Percentiles rank a stretch among this genome's conserved stretches.
phyloP scores from a whole-genome alignment of 2,888 invertebrate species.

The Acanthosepion lycidas region DNA sequence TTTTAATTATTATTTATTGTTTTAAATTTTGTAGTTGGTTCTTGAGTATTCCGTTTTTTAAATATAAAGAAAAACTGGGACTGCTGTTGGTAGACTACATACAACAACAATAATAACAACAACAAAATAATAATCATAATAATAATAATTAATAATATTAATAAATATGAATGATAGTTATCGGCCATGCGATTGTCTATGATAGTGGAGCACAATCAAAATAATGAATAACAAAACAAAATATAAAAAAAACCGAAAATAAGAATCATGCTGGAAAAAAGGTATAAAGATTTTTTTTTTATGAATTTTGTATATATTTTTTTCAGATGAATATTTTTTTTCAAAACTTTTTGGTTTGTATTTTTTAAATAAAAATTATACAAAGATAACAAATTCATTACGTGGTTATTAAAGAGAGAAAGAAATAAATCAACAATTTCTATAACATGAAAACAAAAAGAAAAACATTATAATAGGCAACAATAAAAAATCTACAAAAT shows the following conservation, averaged over 20 bases:
- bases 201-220: slow-evolving; percentile 12
- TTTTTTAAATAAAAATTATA: slow-evolving; percentile 33
- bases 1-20: neutral
- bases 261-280: neutral
- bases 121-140: neutral
- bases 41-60: neutral
- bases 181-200: slow-evolving; percentile 22
- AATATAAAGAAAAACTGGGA: neutral
- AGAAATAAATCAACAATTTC: slow-evolving; percentile 16
- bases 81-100: neutral
- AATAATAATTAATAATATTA: neutral
- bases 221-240: neutral
- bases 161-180: neutral
- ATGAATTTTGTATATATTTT: neutral
- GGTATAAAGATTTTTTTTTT: neutral
- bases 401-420: neutral
- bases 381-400: slow-evolving; percentile 22
- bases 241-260: neutral
- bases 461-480: neutral
- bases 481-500: slow-evolving; percentile 8
- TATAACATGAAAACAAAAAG: neutral
- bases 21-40: neutral
- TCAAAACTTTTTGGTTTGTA: neutral
- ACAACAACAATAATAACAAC: neutral
- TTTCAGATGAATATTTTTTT: neutral